A percentile compares a stretch with the other conserved stretches of the same genome.
Conservation (phyloP, 2,888 invertebrate species). For the Drosophila hamatofila region DNA sequence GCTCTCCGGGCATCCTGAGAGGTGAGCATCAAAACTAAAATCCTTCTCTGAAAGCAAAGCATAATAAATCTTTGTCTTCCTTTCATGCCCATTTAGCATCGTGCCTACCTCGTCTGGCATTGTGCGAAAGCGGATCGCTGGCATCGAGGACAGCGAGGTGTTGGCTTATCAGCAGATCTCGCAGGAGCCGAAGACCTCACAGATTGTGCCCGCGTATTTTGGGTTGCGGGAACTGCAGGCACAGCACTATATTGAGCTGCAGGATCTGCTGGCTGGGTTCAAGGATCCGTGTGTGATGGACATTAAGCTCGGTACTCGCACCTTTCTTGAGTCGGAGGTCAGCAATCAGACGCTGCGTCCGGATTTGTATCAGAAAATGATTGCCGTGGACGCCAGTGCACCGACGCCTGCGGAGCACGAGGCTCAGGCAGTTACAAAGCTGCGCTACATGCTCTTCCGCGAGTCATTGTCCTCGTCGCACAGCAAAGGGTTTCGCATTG, state of each 20-base stretch:
- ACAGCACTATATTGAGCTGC: conserved; percentile 96
- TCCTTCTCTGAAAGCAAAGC: neutral
- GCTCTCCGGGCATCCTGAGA: conserved; percentile 95
- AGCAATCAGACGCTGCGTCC: conserved; percentile 92
- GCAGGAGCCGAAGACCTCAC: conserved; percentile 87
- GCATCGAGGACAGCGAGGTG: conserved; percentile 90
- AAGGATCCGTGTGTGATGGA: conserved; percentile 98
- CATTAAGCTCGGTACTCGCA: conserved; percentile 98
- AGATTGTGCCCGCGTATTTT: conserved; percentile 92
- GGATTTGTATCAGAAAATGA: conserved; percentile 98
- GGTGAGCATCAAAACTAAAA: conserved; percentile 59
- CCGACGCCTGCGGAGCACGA: conserved; percentile 94
- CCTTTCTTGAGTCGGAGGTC: conserved; percentile 98
- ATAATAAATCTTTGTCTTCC: neutral
- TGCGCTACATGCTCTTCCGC: conserved; percentile 98
- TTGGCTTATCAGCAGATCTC: conserved; percentile 92
- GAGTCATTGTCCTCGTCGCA: conserved; percentile 97
- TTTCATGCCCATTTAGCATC: conserved; percentile 87
- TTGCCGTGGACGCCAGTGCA: conserved; percentile 94
- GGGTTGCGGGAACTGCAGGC: conserved; percentile 91
- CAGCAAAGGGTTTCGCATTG: conserved; percentile 97
- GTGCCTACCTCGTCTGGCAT: conserved; percentile 97
- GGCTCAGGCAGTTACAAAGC: conserved; percentile 94
- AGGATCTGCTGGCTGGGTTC: conserved; percentile 96
- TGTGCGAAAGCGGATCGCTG: conserved; percentile 95